Percentiles rank a stretch among this genome's conserved stretches.
phyloP scores from a whole-genome alignment of 2,888 invertebrate species.

The Drosophila kanekoi region DNA sequence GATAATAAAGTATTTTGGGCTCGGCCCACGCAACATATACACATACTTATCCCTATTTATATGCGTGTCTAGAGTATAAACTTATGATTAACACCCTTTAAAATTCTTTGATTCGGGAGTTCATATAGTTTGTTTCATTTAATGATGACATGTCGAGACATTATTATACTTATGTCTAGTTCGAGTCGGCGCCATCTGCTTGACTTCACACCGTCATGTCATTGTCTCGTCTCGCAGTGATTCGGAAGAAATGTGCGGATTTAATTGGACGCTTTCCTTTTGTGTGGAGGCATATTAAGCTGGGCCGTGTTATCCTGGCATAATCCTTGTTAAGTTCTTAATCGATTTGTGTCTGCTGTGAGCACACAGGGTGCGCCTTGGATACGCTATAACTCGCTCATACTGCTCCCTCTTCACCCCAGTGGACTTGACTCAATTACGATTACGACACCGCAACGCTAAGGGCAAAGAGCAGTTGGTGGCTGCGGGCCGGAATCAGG shows the following conservation, averaged over 20 bases:
- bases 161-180: conserved; percentile 4
- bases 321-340: conserved; percentile 72
- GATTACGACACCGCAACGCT: conserved; percentile 58
- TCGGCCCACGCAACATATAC: no score
- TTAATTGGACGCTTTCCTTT: conserved; percentile 54
- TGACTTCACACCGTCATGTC: conserved; percentile 20
- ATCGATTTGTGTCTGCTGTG: conserved; percentile 65
- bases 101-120: neutral
- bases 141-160: conserved; percentile 16
- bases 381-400: neutral
- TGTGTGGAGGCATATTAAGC: conserved; percentile 53
- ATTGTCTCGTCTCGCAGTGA: conserved; percentile 19
- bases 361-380: conserved; percentile 20
- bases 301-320: conserved; percentile 56
- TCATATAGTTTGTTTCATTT: neutral
- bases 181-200: conserved; percentile 13
- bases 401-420: conserved; percentile 1
- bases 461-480: neutral
- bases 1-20: no score
- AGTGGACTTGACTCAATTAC: conserved; percentile 65
- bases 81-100: neutral
- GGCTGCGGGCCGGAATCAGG: no score
- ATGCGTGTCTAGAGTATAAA: neutral
- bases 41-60: neutral
- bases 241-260: conserved; percentile 35